Percentiles rank a stretch among this genome's conserved stretches.
phyloP scores from a whole-genome alignment of 2,888 invertebrate genomes.

The Herminia tarsipennalis region DNA sequence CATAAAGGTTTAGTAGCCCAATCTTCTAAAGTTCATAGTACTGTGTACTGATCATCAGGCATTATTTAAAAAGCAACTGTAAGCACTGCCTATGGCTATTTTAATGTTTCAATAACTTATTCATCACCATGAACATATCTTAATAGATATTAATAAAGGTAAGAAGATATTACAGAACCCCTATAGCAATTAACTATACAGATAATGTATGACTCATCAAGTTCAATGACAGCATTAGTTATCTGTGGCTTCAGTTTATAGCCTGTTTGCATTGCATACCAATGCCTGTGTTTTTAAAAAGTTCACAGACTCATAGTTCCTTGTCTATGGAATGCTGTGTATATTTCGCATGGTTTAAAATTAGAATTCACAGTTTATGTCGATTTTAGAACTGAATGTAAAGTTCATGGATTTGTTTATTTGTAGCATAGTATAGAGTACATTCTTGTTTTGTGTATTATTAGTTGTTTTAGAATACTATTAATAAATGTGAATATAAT shows the following conservation, averaged over 20 bases:
- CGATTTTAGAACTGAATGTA: not conserved
- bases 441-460: no score
- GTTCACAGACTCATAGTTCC: slow-evolving; percentile 8
- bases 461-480: no score
- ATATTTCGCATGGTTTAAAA: not conserved
- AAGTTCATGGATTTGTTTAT: not conserved
- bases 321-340: slow-evolving; percentile 5
- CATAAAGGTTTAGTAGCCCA: no score
- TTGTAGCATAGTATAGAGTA: no score
- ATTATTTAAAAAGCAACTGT: no score
- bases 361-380: slow-evolving; percentile 6
- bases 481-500: no score
- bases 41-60: no score
- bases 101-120: not conserved
- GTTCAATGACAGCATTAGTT: slow-evolving; percentile 35
- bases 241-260: slow-evolving; percentile 14
- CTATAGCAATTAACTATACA: slow-evolving; percentile 26
- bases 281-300: slow-evolving; percentile 5
- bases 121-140: not conserved
- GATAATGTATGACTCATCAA: slow-evolving; percentile 37
- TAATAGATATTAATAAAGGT: not conserved
- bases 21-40: no score
- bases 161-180: slow-evolving; percentile 8
- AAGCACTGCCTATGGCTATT: no score
- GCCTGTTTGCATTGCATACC: slow-evolving; percentile 8